phyloP scores from a whole-genome alignment of 2,888 invertebrate genomes.

The Orgyia antiqua region DNA sequence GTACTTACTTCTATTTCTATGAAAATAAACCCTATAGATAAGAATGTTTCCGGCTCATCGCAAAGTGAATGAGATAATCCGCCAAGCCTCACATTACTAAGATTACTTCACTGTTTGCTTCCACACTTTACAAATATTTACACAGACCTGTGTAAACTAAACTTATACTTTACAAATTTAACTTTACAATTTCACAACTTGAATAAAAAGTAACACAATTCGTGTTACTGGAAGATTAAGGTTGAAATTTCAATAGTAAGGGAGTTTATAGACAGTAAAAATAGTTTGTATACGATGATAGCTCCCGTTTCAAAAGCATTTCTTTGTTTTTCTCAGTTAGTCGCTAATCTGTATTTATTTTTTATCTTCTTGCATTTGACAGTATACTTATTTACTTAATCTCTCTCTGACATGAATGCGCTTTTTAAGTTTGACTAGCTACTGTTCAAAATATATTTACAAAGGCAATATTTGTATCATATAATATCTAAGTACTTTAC shows the following conservation, averaged over 20 bases:
- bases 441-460: too few species aligned
- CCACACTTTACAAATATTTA: constrained; percentile 58
- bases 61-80: constrained; percentile 50
- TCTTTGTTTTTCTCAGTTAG: constrained; percentile 53
- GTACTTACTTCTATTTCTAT: too few species aligned
- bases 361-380: constrained; percentile 19
- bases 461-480: too few species aligned
- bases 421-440: too few species aligned
- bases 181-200: constrained; percentile 16
- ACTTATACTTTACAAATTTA: constrained; percentile 33
- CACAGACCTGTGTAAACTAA: constrained; percentile 50
- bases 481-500: too few species aligned
- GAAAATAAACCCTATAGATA: constrained; percentile 15
- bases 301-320: constrained; percentile 55
- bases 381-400: constrained; percentile 14
- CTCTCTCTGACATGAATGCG: too few species aligned
- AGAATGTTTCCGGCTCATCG: constrained; percentile 36
- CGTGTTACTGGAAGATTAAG: constrained; percentile 9
- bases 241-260: constrained; percentile 11
- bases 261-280: neutral
- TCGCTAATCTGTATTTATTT: constrained; percentile 52
- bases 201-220: constrained; percentile 2
- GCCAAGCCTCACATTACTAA: constrained; percentile 37
- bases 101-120: constrained; percentile 52
- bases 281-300: constrained; percentile 36